phyloP scores from a whole-genome alignment of 2,888 invertebrate genomes.

The Leptinotarsa haldemani region DNA sequence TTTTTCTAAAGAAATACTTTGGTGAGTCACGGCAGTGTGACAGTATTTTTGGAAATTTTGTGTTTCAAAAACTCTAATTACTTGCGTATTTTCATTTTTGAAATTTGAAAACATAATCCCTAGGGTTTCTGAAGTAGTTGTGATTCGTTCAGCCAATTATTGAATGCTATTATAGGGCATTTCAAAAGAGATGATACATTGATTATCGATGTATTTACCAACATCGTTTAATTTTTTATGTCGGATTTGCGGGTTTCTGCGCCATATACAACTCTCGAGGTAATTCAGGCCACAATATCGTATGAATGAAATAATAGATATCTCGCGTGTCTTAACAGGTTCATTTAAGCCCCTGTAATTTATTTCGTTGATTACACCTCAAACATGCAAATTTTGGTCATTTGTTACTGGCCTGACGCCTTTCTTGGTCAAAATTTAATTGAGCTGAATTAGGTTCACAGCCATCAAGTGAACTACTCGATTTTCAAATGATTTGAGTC shows the following conservation, averaged over 20 bases:
- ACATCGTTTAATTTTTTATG: neutral
- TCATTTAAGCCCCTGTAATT: conserved; percentile 36
- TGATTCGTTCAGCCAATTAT: too few species aligned
- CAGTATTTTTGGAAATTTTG: too few species aligned
- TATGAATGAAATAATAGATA: conserved; percentile 35
- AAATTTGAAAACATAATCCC: too few species aligned
- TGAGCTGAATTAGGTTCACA: conserved; percentile 21
- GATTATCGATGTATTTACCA: neutral
- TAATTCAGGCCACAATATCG: conserved; percentile 31
- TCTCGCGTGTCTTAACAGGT: conserved; percentile 40
- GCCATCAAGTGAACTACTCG: conserved; percentile 12
- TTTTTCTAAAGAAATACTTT: too few species aligned
- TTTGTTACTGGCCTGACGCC: conserved; percentile 36
- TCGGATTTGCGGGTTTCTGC: neutral
- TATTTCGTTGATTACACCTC: conserved; percentile 37
- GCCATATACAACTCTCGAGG: conserved; percentile 3
- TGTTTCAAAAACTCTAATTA: too few species aligned
- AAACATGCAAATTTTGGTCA: conserved; percentile 37
- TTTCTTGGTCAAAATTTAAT: conserved; percentile 36
- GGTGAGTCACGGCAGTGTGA: too few species aligned
- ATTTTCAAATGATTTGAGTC: neutral
- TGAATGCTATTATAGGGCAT: too few species aligned
- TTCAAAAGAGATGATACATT: too few species aligned
- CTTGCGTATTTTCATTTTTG: too few species aligned
- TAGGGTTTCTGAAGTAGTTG: too few species aligned